These are phyloP conservation scores for Rhabditoides inermis DNA, from an alignment of 2,888 invertebrate genomes.

Conservation along the genomic window DNA sequence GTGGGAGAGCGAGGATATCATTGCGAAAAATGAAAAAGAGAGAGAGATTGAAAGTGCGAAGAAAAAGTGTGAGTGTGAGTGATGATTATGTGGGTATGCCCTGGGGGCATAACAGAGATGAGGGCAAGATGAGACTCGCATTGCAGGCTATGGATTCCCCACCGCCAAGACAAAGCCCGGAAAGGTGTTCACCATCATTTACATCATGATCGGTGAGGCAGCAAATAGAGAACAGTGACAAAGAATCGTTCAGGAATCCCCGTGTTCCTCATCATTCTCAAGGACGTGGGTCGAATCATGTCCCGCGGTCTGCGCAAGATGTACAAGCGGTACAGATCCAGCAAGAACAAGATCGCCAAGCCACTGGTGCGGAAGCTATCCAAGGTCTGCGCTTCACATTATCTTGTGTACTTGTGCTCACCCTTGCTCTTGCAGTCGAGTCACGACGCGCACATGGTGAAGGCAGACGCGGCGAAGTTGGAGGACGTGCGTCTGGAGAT, in stretches of 20 bases:
- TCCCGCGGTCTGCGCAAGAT: constrained; percentile 38
- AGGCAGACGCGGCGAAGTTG: constrained; percentile 1
- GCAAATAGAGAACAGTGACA: not conserved
- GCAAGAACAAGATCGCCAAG: constrained; percentile 23
- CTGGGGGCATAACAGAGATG: no score
- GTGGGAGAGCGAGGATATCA: no score
- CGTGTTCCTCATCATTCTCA: constrained; percentile 44
- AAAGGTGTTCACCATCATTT: constrained; percentile 38
- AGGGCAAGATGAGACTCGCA: no score
- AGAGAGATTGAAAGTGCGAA: not conserved
- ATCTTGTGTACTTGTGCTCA: no score
- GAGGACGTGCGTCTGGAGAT: not conserved
- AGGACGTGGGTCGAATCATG: constrained; percentile 40
- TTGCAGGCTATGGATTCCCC: constrained; percentile 47
- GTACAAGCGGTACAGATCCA: constrained; percentile 34
- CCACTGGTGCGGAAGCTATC: constrained; percentile 5
- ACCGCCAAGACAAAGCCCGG: constrained; percentile 38
- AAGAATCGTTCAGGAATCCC: constrained; percentile 34
- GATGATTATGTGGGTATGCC: no score
- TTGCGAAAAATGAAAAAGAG: not conserved
- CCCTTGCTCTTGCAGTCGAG: not conserved
- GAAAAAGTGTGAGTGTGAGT: no score
- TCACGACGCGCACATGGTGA: not conserved
- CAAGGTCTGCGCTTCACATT: no score
- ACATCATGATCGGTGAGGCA: constrained; percentile 28